Evolutionary conservation across 1,140 invertebrate species (phyloP).

Genomic region (Drosophila neocordata): DNA sequence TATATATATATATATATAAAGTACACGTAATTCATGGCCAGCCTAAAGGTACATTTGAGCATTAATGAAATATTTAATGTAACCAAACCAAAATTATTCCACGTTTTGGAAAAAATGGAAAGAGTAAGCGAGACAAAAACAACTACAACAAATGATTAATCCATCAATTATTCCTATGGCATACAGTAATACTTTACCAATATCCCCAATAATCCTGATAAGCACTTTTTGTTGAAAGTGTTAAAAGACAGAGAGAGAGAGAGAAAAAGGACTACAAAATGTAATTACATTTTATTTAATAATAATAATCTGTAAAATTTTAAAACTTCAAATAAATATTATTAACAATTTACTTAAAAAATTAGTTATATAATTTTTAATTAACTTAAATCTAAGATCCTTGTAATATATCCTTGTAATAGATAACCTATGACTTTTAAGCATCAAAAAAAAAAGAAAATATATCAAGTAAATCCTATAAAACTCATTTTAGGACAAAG

Average conservation of each 20-base stretch:
- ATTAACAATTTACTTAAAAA: no score
- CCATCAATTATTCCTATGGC: not conserved
- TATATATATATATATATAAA: not conserved
- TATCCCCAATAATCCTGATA: not conserved
- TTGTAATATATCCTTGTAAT: no score
- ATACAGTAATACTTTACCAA: not conserved
- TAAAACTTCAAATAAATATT: no score
- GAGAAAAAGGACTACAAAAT: no score
- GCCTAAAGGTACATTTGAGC: not conserved
- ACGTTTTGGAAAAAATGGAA: not conserved
- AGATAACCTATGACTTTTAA: no score
- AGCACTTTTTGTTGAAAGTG: not conserved
- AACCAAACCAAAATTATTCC: not conserved
- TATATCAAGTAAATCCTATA: no score
- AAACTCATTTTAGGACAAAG: no score
- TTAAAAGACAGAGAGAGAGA: not conserved
- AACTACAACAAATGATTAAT: slow-evolving; percentile 1
- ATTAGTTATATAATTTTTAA: no score
- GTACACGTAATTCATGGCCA: not conserved
- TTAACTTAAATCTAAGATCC: no score
- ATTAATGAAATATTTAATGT: slow-evolving; percentile 6
- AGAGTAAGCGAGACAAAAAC: not conserved
- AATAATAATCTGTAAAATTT: no score
- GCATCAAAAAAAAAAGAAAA: no score
- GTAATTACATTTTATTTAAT: no score